Evolutionary conservation across 1,140 invertebrate genomes (phyloP).

Genomic region (Homarus americanus): DNA sequence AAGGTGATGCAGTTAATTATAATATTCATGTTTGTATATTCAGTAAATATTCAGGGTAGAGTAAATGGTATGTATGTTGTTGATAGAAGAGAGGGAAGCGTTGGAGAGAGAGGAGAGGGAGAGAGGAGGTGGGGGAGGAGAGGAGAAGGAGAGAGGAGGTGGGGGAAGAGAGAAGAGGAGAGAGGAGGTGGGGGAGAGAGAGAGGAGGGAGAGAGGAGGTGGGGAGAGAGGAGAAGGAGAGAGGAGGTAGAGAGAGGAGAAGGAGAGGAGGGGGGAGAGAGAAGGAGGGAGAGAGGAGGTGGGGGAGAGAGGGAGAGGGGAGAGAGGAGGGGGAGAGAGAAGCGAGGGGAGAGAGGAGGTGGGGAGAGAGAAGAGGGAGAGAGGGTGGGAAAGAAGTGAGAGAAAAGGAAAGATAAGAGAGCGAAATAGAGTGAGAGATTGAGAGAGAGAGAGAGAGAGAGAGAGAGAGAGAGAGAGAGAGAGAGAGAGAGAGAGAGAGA

Average conservation of each 20-base stretch:
- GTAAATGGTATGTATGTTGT: too few relatives aligned
- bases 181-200: conserved; percentile 23
- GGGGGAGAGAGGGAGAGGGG: conserved; percentile 24
- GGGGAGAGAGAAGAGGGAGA: too few relatives aligned
- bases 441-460: too few relatives aligned
- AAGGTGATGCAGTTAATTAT: too few relatives aligned
- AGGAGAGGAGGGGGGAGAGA: neutral
- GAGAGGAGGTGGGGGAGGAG: neutral
- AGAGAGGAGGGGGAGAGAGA: too few relatives aligned
- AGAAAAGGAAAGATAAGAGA: too few relatives aligned
- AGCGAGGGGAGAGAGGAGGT: too few relatives aligned
- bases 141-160: conserved; percentile 9
- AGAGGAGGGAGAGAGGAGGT: conserved; percentile 1
- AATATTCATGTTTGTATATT: neutral
- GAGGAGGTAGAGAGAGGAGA: conserved; percentile 34
- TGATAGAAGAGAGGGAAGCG: neutral
- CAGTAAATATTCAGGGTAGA: too few relatives aligned
- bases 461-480: too few relatives aligned
- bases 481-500: too few relatives aligned
- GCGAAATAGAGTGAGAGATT: too few relatives aligned
- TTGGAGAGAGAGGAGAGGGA: neutral
- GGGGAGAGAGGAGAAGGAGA: neutral
- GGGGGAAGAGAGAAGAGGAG: neutral
- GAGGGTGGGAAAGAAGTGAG: too few relatives aligned
- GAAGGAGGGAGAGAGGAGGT: neutral